A percentile compares a stretch with the other conserved stretches of the same genome.
Conservation (phyloP, 2,113 vertebrate genomes). For the Triplophysa siluroides region DNA sequence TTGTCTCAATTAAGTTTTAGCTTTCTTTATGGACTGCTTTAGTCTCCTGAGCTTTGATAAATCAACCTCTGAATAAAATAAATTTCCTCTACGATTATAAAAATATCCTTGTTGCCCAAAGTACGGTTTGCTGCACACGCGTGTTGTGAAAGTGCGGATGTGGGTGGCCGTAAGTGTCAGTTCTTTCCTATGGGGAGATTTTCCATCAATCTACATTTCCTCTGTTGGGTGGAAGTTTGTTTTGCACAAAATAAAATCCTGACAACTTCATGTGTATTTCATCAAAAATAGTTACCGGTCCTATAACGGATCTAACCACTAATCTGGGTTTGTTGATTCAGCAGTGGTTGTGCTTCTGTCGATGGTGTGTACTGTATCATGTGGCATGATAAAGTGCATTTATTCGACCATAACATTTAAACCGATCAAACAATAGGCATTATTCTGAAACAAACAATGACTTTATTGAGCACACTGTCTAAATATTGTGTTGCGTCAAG, state of each 20-base stretch:
- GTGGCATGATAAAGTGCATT: not conserved
- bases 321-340: not conserved
- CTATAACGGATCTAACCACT: not conserved
- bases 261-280: not conserved
- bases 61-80: too few relatives aligned
- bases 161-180: constrained; percentile 71
- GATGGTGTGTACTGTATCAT: not conserved
- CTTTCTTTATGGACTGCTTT: too few relatives aligned
- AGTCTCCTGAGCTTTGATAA: too few relatives aligned
- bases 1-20: too few relatives aligned
- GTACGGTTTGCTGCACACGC: constrained; percentile 20
- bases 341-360: not conserved
- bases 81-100: too few relatives aligned
- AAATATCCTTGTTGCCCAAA: too few relatives aligned
- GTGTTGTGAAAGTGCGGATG: constrained; percentile 63
- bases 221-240: constrained; percentile 62
- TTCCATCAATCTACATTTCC: constrained; percentile 71
- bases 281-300: not conserved
- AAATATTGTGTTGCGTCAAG: too few relatives aligned
- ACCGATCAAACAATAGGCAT: too few relatives aligned
- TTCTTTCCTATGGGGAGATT: constrained; percentile 77
- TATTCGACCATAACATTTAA: too few relatives aligned
- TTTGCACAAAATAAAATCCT: constrained; percentile 31
- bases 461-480: too few relatives aligned
- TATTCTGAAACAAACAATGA: too few relatives aligned